Evolutionary conservation across 92 coral and sea anemone genomes (phyloP), one percentile per base, ranked within the genome.

Genomic region (Heteractis magnifica): DNA sequence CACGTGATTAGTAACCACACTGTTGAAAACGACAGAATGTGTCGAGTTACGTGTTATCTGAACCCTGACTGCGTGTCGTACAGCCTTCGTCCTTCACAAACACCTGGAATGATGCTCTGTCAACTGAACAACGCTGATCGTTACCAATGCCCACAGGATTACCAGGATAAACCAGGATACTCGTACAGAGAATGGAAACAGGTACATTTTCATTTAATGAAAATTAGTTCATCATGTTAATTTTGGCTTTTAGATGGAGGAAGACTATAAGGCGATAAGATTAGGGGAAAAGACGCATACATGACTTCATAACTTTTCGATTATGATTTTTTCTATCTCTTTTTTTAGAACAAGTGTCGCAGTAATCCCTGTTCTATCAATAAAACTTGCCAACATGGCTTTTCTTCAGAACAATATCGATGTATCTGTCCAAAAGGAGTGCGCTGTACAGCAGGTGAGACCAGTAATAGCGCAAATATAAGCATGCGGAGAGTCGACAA

Each of bases 21-120:
- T 4, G 71, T 82, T 5, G 65, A 80, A 8, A 51, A 6, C 20
- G 56, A 72, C 13, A 19, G 4, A 0, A 15, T 56, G 49, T 82
- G 86, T 60, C 60, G 56, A 12, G 11, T 73, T 4, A 34, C 9
- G 53, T 82, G 86, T 62, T 82, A 82, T 11, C 15, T 41, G 70
- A 56, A 82, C 48, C 86, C 18, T n/a, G 74, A 82, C 77, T 82
- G 86, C n/a, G 79, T 82, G 34, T 73, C 86, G 26, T 82, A 53
- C 79, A 73, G 73, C 59, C 51, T 56, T 73, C 79, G 79, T 55
- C 86, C 78, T 10, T 72, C 73, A 49, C 20, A 49, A 41, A 82
- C 64, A 41, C 68, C 64, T n/a, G n/a, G n/a, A n/a, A n/a, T n/a
- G n/a, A n/a, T n/a, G n/a, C n/a, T n/a, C n/a, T n/a, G n/a, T n/a